Conservation (phyloP, 2,113 vertebrate species). For the Nansenia antarctica region DNA sequence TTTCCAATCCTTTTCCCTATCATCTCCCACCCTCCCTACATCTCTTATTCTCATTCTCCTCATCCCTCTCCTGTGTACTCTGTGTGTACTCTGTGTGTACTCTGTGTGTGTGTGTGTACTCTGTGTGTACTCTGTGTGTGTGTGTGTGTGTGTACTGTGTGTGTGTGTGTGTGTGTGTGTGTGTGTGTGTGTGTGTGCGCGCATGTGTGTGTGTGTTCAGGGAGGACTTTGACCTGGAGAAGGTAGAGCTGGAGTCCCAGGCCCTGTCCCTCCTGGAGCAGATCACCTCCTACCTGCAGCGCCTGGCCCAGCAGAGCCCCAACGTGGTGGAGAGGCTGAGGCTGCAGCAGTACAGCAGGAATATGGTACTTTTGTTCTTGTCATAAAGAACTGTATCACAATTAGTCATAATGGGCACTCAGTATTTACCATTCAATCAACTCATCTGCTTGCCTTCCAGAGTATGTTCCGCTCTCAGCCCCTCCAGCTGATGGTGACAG, state of each 20-base stretch:
- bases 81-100: not conserved
- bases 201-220: slow-evolving; percentile 36
- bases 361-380: slow-evolving; percentile 74
- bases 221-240: slow-evolving; percentile 65
- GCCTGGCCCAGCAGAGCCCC: slow-evolving; percentile 45
- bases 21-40: not conserved
- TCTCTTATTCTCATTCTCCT: not conserved
- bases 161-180: not conserved
- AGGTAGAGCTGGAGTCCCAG: slow-evolving; percentile 47
- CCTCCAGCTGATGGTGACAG: slow-evolving; percentile 63
- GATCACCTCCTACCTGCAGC: slow-evolving; percentile 52
- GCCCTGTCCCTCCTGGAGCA: slow-evolving; percentile 60
- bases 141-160: slow-evolving; percentile 1
- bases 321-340: slow-evolving; percentile 75
- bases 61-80: not conserved
- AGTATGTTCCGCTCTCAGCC: slow-evolving; percentile 50
- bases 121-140: no score
- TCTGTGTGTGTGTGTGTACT: no score
- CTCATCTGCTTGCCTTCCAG: slow-evolving; percentile 48
- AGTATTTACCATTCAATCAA: not conserved
- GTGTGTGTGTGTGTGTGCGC: slow-evolving; percentile 1
- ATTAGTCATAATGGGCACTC: not conserved
- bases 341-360: slow-evolving; percentile 67
- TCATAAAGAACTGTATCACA: no score
- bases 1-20: no score